Evolutionary conservation across 2,888 invertebrate genomes (phyloP).

Genomic region (Drosophila kanekoi): DNA sequence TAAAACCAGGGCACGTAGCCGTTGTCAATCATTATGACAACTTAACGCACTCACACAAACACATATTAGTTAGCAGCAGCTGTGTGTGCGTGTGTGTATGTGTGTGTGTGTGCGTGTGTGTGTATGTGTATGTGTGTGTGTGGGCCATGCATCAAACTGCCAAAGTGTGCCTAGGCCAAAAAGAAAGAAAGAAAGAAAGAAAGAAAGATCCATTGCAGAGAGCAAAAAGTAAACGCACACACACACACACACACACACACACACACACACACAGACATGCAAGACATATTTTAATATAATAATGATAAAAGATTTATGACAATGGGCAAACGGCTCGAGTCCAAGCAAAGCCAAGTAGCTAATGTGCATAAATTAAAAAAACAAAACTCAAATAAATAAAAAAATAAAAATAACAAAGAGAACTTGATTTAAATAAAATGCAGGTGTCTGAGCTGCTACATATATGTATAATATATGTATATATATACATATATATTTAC

Average conservation of each 20-base stretch:
- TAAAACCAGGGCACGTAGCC: conserved; percentile 69
- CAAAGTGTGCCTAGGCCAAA: conserved; percentile 34
- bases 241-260: conserved; percentile 18
- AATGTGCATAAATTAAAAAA: conserved; percentile 56
- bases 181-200: conserved; percentile 18
- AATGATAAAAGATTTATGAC: conserved; percentile 71
- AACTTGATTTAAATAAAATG: conserved; percentile 51
- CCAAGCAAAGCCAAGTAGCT: conserved; percentile 57
- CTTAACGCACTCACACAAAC: conserved; percentile 56
- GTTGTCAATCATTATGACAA: conserved; percentile 81
- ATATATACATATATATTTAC: too few species aligned
- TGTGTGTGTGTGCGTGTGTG: conserved; percentile 2
- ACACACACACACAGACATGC: conserved; percentile 23
- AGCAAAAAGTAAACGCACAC: conserved; percentile 29
- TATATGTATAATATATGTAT: background rate
- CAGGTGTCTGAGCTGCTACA: conserved; percentile 33
- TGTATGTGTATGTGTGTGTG: background rate
- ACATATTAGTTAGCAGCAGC: conserved; percentile 1
- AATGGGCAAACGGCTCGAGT: conserved; percentile 43
- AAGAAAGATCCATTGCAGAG: conserved; percentile 12
- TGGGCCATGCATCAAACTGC: conserved; percentile 37
- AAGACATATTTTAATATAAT: conserved; percentile 55
- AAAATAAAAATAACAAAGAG: conserved; percentile 22
- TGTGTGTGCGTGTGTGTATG: conserved; percentile 6
- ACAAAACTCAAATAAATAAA: conserved; percentile 28